phyloP scores from a whole-genome alignment of 37 sponge, comb jelly and placozoan genomes.

The Cladorhizidae sp. region DNA sequence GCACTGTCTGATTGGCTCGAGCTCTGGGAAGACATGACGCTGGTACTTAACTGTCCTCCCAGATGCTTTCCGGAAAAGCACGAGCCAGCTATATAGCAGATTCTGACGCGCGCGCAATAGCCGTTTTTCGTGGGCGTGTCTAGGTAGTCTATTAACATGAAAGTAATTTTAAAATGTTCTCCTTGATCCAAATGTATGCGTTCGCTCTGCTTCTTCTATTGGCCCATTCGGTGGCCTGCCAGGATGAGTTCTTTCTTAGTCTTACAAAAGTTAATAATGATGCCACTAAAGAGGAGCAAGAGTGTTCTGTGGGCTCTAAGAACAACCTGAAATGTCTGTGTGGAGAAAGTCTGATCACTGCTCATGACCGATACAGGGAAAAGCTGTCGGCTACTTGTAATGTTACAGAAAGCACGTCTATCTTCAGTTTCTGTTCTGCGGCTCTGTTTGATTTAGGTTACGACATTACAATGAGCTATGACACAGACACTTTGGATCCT shows the following conservation, averaged over 20 bases:
- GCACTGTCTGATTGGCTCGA: constrained; percentile 29
- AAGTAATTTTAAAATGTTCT: no score
- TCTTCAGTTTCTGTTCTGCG: constrained; percentile 11
- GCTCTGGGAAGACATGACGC: no score
- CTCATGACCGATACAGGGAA: not conserved
- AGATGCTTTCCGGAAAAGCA: no score
- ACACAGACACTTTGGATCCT: not conserved
- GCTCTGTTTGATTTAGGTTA: constrained; percentile 10
- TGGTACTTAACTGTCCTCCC: no score
- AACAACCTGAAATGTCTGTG: constrained; percentile 15
- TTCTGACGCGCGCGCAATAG: no score
- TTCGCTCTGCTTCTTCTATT: not conserved
- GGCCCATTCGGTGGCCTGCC: not conserved
- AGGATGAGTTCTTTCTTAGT: not conserved
- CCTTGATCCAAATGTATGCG: not conserved
- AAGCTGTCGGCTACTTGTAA: not conserved
- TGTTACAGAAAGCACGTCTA: not conserved
- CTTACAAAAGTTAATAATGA: not conserved
- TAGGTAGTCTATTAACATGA: no score
- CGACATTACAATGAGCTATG: not conserved
- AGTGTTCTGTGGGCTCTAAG: not conserved
- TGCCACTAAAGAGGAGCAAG: constrained; percentile 1
- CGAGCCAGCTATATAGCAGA: no score
- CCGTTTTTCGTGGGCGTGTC: no score
- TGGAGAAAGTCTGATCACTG: not conserved